Percentiles rank a stretch among this genome's conserved stretches.
These are phyloP conservation scores for Columba guinea DNA, from an alignment of 2,797 vertebrate genomes.

Conservation along the genomic window DNA sequence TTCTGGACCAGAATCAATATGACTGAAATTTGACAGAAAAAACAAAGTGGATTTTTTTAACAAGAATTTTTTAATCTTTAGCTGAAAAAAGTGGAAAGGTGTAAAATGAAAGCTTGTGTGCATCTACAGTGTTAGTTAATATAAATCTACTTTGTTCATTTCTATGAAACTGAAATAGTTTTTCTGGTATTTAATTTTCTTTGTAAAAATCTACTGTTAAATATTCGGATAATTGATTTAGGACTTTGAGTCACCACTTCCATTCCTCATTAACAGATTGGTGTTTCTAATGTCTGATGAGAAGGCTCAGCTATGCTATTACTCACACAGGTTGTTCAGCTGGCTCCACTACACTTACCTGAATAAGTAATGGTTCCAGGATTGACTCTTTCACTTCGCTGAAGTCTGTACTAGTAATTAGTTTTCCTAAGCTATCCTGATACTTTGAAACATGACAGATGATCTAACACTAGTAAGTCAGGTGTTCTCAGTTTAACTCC, in stretches of 20 bases:
- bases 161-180: not conserved
- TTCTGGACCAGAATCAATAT: not conserved
- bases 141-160: not conserved
- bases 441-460: not conserved
- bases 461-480: not conserved
- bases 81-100: not conserved
- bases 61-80: not conserved
- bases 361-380: not conserved
- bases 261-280: not conserved
- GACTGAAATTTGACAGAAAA: not conserved
- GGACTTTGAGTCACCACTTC: not conserved
- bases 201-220: not conserved
- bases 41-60: not conserved
- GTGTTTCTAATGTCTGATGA: not conserved
- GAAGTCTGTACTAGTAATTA: not conserved
- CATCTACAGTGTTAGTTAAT: not conserved
- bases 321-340: not conserved
- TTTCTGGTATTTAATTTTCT: not conserved
- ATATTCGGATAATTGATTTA: not conserved
- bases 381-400: not conserved
- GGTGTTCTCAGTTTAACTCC: not conserved
- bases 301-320: not conserved
- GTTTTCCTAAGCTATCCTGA: not conserved
- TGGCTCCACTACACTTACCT: not conserved
- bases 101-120: not conserved